Evolutionary conservation across 2,797 vertebrate genomes (phyloP), one percentile per base, ranked within the genome.

Genomic region (Cryptoprocta ferox): DNA sequence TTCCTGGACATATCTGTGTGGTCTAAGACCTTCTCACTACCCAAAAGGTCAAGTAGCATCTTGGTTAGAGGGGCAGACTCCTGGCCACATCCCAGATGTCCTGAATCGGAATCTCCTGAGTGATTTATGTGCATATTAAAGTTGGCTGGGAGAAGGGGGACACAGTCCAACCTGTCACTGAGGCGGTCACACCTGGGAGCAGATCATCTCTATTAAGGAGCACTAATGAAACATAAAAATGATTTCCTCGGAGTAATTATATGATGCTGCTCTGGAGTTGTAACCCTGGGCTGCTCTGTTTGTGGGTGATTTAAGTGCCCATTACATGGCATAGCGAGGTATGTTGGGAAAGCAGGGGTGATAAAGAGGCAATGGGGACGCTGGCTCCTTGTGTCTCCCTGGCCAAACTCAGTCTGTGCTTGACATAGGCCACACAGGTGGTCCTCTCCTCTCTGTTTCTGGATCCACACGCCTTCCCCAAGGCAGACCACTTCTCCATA

Each of bases 21-120:
- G 7, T 39, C 61, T 11, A 1, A 45, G 19, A 19, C 30, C 35
- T 53, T 75, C 56, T 63, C 2, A 18, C 50, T 9, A n/a, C 68
- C 82, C 48, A 59, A 59, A 56, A 35, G 19, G n/a, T 11, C 7
- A 24, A 30, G 28, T 6, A 3, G 35, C 21, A 45, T 19, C 30
- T 63, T 32, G 15, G 32, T 84, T 42, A 59, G 32, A 48, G 45
- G 18, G 14, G 13, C 45, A 59, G 53, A 32, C 1, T n/a, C n/a
- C 12, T 0, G 3, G 3, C 3, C 70, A 6, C 6, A 6, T 6
- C 13, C 7, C 37, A 45, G 61, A 8, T 2, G 0, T 32, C 3
- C 9, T 4, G 24, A 48, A 21, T 61, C 35, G 28, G 68, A 89
- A 39, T n/a, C 12, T 42, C 9, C n/a, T 18, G 4, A 7, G 19